phyloP scores from a whole-genome alignment of 2,888 invertebrate genomes.

The Drosophila colorata region DNA sequence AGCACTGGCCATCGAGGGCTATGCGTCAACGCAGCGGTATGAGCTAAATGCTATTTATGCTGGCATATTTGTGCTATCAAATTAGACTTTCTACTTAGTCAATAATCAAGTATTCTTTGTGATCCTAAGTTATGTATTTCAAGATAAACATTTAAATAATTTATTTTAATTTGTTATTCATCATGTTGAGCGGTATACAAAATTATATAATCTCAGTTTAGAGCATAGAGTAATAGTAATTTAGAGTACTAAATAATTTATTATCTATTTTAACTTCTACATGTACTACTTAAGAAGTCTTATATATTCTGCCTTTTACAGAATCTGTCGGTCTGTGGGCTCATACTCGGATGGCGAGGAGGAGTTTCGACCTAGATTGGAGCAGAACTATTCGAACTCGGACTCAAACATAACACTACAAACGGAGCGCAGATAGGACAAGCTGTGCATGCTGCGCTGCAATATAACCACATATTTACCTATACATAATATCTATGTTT shows the following conservation, averaged over 20 bases:
- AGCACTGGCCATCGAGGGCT: constrained; percentile 70
- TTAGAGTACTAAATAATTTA: no score
- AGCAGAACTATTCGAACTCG: constrained; percentile 79
- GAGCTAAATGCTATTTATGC: background rate
- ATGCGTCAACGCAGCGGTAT: constrained; percentile 72
- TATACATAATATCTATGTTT: constrained; percentile 47
- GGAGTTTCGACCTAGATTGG: constrained; percentile 66
- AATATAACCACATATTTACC: constrained; percentile 39
- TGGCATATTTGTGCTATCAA: background rate
- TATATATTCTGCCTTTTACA: constrained; percentile 27
- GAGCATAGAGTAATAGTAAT: no score
- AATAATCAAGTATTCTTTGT: no score
- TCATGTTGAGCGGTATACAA: no score
- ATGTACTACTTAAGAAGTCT: background rate
- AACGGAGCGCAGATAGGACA: constrained; percentile 64
- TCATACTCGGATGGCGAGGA: constrained; percentile 83
- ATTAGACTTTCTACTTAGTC: background rate
- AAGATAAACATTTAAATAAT: background rate
- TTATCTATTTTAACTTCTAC: no score
- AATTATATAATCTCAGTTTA: no score
- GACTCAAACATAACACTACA: constrained; percentile 79
- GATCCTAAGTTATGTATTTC: no score
- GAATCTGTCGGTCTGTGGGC: constrained; percentile 83
- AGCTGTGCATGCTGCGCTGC: constrained; percentile 31
- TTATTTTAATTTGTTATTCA: background rate